Evolutionary conservation across 2,797 vertebrate species (phyloP), one percentile per base, ranked within the genome.

Genomic region (Phalanger gymnotis): DNA sequence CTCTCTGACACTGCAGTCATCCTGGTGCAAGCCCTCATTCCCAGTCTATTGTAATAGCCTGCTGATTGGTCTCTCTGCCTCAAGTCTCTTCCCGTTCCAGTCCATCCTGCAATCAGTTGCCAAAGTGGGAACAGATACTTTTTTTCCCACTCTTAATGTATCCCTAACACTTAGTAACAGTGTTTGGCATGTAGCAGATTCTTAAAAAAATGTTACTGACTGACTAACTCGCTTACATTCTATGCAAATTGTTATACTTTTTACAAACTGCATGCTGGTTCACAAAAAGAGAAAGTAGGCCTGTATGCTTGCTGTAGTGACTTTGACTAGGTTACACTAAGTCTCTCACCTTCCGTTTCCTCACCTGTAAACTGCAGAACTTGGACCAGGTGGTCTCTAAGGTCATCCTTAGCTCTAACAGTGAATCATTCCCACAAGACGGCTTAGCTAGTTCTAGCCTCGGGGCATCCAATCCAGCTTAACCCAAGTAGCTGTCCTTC

Each of bases 361-460:
- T 57, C 56, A 57, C 96, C 96, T 98, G 97, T 97, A 97, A 97
- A 96, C 97, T 96, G 96, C 96, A 96, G 97, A 95, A 94, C 97
- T 97, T 92, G 97, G 94, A 96, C 94, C 91, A 97, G 96, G 97
- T 93, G 54, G 93, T 54, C 56, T 91, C 12, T 13, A 56, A 66
- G 81, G 90, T 51, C 94, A 92, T 54, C 91, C 73, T 27, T 13
- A 40, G 93, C 58, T 52, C 58, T 7, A 55, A 91, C 11, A 58
- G 51, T 19, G 52, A 54, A 4, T 53, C 30, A 34, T 91, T 93
- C 81, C 51, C 92, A 55, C 57, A 22, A 95, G 52, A 53, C 0
- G 40, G 91, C 53, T 58, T 92, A 66, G 52, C 53, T 93, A 54
- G 66, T 53, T 95, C 95, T 61, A 47, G 12, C 51, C 94, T 94